Evolutionary conservation across 2,888 invertebrate species (phyloP), one percentile per base, ranked within the genome.

Genomic region (Ichneumoninae sp.): DNA sequence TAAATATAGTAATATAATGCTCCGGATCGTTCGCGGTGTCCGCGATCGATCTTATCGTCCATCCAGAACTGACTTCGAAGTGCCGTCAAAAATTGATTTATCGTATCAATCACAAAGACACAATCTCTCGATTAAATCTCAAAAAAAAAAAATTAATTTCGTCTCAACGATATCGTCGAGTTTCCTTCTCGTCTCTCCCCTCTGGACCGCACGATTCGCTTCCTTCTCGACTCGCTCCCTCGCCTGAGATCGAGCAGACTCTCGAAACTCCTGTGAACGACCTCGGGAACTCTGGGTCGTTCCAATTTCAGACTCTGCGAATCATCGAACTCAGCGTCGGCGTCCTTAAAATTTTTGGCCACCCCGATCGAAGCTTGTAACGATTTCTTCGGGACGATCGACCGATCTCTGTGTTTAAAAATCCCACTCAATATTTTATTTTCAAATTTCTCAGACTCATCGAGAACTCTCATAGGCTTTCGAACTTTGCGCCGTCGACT

Each of bases 211-310:
- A 8, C 33, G 36, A 44, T 52, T 80, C 36, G 70, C 40, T 50
- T 52, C 16, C 36, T 30, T 60, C 44, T 74, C 50, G 60, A 40
- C 10, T 52, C 60, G 8, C 72, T 89, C 69, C 94, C 94, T 91
- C 94, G 94, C 92, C 94, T 94, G 91, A 95, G 93, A 88, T 94
- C 94, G 81, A 93, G 93, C 89, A 95, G 94, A 76, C 94, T 94
- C 90, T 95, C 94, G 90, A 95, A 95, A 83, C 94, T 94, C 80
- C 94, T 94, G 91, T 95, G 95, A n/a, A 95, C 94, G 84, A 95
- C 94, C 92, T 95, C 94, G 50, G 95, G 95, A 80, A 93, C 93
- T 90, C 93, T 91, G 74, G 95, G 95, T 91, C 95, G 95, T 92
- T 94, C 94, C 92, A 95, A 94, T 94, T 94, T 95, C 93, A 95